Conservation (phyloP, 2,888 invertebrate species). For the Venusia cambrica region DNA sequence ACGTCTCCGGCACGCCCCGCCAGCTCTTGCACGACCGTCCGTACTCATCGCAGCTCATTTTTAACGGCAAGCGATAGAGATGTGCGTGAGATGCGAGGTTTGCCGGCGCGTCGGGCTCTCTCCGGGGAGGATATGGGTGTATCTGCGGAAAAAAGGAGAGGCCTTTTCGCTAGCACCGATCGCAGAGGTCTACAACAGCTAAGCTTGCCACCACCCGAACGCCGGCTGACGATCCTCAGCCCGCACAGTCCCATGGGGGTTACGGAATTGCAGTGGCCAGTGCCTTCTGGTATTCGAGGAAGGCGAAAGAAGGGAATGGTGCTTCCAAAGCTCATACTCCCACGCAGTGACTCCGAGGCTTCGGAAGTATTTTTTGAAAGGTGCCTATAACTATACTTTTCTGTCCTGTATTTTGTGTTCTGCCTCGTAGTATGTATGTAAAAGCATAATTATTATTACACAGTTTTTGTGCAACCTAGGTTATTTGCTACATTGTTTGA, state of each 20-base stretch:
- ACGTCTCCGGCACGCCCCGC: conserved; percentile 78
- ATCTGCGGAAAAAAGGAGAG: conserved; percentile 84
- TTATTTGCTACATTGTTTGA: background rate
- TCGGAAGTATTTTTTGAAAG: conserved; percentile 84
- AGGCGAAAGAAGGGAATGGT: conserved; percentile 87
- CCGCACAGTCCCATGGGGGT: conserved; percentile 88
- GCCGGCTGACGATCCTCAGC: conserved; percentile 88
- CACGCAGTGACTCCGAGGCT: conserved; percentile 88
- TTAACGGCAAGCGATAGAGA: conserved; percentile 85
- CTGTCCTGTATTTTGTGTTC: too few relatives aligned
- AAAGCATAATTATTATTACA: conserved; percentile 37
- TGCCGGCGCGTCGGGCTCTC: conserved; percentile 82
- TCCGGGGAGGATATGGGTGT: conserved; percentile 83
- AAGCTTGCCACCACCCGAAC: conserved; percentile 85
- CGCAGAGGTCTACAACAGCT: conserved; percentile 84
- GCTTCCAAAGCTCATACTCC: conserved; percentile 87
- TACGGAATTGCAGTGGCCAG: conserved; percentile 83
- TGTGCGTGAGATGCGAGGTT: conserved; percentile 83
- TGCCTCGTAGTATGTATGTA: too few relatives aligned
- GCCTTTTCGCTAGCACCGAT: conserved; percentile 85
- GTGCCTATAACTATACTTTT: too few relatives aligned
- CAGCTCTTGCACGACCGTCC: conserved; percentile 70
- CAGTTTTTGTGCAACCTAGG: conserved; percentile 2
- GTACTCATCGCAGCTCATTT: conserved; percentile 82
- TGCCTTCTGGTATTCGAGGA: conserved; percentile 80